Evolutionary conservation across 2,888 invertebrate species (phyloP).

Genomic region (Heliconius hortense): DNA sequence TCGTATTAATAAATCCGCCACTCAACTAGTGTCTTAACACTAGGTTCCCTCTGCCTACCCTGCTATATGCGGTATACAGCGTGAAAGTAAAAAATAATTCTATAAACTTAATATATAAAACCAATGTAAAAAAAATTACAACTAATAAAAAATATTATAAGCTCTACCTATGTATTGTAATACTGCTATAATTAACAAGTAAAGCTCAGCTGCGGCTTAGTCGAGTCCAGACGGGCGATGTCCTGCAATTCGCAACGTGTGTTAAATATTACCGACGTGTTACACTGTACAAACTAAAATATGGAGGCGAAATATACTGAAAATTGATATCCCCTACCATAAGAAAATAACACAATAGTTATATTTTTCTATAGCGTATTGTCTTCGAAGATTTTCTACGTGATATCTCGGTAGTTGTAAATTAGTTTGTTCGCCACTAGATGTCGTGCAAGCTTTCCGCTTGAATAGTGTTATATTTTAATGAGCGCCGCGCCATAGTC

Average conservation of each 20-base stretch:
- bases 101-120: neutral
- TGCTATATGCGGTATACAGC: no score
- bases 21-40: no score
- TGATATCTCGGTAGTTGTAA: constrained; percentile 30
- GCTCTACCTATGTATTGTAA: neutral
- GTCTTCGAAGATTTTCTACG: constrained; percentile 15
- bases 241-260: constrained; percentile 42
- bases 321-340: constrained; percentile 31
- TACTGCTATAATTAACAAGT: constrained; percentile 23
- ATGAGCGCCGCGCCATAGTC: constrained; percentile 54
- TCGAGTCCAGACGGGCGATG: constrained; percentile 48
- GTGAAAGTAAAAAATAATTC: no score
- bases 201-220: constrained; percentile 26
- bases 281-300: constrained; percentile 16
- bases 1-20: no score
- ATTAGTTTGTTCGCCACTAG: constrained; percentile 32
- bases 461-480: constrained; percentile 45
- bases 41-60: no score
- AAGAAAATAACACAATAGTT: constrained; percentile 1
- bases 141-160: neutral
- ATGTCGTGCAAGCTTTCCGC: constrained; percentile 31
- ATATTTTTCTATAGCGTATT: constrained; percentile 2
- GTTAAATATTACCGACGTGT: constrained; percentile 29
- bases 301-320: constrained; percentile 26
- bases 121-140: no score